Conservation (phyloP, 2,113 vertebrate species). For the Fregata magnificens region DNA sequence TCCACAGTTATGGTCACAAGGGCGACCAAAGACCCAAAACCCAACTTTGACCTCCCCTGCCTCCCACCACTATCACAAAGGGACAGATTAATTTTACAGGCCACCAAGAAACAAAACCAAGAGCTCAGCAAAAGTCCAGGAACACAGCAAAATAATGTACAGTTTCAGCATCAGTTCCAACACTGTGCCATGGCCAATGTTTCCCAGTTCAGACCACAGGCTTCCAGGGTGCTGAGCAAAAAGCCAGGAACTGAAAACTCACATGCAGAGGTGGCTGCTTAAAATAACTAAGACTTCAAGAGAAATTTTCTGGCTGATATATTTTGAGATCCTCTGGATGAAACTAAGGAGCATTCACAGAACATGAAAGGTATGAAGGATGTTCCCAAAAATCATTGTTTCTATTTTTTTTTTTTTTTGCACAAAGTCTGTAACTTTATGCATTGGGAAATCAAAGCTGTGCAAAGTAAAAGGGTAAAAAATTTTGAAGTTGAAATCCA, state of each 20-base stretch:
- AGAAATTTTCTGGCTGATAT: not conserved
- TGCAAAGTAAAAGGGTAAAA: not conserved
- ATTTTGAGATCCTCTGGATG: not conserved
- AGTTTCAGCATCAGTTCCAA: not conserved
- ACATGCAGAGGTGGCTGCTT: not conserved
- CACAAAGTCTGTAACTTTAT: not conserved
- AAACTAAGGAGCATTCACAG: not conserved
- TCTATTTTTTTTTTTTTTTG: not conserved
- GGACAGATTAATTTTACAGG: not conserved
- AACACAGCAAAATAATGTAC: not conserved
- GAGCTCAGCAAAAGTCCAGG: not conserved
- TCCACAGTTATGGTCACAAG: not conserved
- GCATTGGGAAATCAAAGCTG: not conserved
- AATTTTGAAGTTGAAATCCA: not conserved
- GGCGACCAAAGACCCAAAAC: not conserved
- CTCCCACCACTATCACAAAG: not conserved
- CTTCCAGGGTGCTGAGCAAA: not conserved
- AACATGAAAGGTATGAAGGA: not conserved
- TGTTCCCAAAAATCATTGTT: not conserved
- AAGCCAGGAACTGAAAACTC: not conserved
- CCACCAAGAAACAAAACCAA: not conserved
- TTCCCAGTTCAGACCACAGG: not conserved
- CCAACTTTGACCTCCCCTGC: not conserved
- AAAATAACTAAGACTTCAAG: not conserved
- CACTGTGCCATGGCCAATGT: rapidly evolving